Percentiles rank a stretch among this genome's conserved stretches.
phyloP scores from a whole-genome alignment of 2,797 vertebrate species.

The Morus bassanus region DNA sequence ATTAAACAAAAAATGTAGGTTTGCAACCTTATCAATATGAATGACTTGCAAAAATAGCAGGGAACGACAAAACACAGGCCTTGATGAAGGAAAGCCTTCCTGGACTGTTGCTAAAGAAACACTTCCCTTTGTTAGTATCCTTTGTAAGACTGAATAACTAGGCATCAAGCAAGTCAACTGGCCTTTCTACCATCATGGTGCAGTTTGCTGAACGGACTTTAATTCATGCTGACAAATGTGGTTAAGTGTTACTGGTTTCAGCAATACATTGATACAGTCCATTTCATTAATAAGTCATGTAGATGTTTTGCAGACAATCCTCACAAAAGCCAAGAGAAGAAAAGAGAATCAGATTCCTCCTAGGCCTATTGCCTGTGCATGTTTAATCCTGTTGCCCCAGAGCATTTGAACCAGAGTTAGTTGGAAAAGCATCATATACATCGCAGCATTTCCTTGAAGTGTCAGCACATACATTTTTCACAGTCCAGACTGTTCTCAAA shows the following conservation, averaged over 20 bases:
- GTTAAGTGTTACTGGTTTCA: conserved; percentile 33
- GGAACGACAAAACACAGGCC: background rate
- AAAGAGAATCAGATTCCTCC: conserved; percentile 3
- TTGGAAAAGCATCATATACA: background rate
- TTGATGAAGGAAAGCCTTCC: background rate
- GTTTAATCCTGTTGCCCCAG: background rate
- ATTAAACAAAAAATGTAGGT: background rate
- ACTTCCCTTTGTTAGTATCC: background rate
- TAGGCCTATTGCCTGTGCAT: background rate
- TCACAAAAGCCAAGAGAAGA: background rate
- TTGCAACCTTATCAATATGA: background rate
- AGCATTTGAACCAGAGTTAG: background rate
- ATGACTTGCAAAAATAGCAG: background rate
- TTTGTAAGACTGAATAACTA: background rate
- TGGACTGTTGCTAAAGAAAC: background rate
- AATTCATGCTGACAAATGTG: conserved; percentile 31
- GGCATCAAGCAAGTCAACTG: background rate
- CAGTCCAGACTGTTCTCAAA: background rate
- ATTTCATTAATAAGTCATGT: conserved; percentile 14
- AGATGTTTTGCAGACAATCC: conserved; percentile 17
- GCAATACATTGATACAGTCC: background rate
- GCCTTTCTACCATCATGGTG: background rate
- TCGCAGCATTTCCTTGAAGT: background rate
- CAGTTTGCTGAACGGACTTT: background rate
- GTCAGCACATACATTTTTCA: background rate